Evolutionary conservation across 2,797 vertebrate species (phyloP).

Genomic region (Anguilla megastoma): DNA sequence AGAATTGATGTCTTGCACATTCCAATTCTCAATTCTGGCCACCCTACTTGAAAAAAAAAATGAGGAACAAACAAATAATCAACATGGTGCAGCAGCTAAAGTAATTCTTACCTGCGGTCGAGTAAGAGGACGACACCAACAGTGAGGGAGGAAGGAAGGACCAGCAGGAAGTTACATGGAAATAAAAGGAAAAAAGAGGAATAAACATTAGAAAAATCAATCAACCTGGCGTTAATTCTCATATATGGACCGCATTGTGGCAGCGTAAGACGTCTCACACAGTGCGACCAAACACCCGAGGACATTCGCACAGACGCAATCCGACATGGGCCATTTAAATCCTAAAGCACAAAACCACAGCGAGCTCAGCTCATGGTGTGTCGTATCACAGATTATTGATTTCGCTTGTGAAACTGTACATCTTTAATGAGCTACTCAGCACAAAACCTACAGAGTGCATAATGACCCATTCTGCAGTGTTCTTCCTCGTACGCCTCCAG

Average conservation of each 20-base stretch:
- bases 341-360: neutral
- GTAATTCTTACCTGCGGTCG: neutral
- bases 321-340: neutral
- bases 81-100: neutral
- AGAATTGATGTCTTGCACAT: neutral
- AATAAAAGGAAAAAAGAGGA: constrained; percentile 1
- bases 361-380: neutral
- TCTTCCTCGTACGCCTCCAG: neutral
- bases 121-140: neutral
- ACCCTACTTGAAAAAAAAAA: neutral
- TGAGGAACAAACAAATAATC: neutral
- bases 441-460: constrained; percentile 1
- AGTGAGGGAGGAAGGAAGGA: neutral
- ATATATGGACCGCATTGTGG: neutral
- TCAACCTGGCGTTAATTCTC: neutral
- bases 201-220: constrained; percentile 2
- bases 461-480: constrained; percentile 6
- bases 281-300: neutral
- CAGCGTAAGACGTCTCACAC: neutral
- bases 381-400: constrained; percentile 1
- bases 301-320: neutral
- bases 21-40: neutral
- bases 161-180: neutral
- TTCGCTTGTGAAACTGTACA: neutral
- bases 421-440: neutral